Evolutionary conservation across 2,888 invertebrate species (phyloP).

Genomic region (Prosopocoilus inquinatus): DNA sequence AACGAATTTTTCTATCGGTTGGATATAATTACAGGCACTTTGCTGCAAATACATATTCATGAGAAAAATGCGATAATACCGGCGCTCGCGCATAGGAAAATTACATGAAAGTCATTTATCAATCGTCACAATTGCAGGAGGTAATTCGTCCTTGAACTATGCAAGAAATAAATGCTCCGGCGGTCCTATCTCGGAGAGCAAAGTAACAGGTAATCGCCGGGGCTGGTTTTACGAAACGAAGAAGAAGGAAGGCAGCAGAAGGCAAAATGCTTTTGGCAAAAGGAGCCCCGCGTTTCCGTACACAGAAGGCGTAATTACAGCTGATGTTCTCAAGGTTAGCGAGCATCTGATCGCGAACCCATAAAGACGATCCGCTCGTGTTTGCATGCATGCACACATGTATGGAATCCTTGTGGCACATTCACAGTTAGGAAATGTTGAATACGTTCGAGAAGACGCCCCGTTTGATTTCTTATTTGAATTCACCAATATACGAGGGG

Average conservation of each 20-base stretch:
- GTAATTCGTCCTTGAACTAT: slow-evolving; percentile 17
- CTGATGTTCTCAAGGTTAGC: slow-evolving; percentile 31
- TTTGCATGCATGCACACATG: neutral
- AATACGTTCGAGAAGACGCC: too few relatives aligned
- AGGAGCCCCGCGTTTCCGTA: slow-evolving; percentile 18
- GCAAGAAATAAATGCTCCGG: slow-evolving; percentile 7
- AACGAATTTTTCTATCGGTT: too few relatives aligned
- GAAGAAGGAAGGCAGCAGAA: neutral
- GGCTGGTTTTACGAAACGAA: too few relatives aligned
- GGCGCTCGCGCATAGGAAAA: neutral
- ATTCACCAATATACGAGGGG: too few relatives aligned
- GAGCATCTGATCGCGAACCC: slow-evolving; percentile 26
- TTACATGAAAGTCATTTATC: neutral
- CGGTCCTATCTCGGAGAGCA: too few relatives aligned
- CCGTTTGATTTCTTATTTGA: too few relatives aligned
- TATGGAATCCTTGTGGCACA: neutral
- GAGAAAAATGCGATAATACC: slow-evolving; percentile 7
- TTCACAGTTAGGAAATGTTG: neutral
- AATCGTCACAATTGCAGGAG: neutral
- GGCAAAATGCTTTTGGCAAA: slow-evolving; percentile 8
- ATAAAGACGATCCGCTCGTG: slow-evolving; percentile 8
- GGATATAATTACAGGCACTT: too few relatives aligned
- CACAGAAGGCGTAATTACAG: slow-evolving; percentile 20
- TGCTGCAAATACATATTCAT: slow-evolving; percentile 16
- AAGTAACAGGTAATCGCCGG: too few relatives aligned